phyloP scores from a whole-genome alignment of 2,113 vertebrate species.

The Perca flavescens region DNA sequence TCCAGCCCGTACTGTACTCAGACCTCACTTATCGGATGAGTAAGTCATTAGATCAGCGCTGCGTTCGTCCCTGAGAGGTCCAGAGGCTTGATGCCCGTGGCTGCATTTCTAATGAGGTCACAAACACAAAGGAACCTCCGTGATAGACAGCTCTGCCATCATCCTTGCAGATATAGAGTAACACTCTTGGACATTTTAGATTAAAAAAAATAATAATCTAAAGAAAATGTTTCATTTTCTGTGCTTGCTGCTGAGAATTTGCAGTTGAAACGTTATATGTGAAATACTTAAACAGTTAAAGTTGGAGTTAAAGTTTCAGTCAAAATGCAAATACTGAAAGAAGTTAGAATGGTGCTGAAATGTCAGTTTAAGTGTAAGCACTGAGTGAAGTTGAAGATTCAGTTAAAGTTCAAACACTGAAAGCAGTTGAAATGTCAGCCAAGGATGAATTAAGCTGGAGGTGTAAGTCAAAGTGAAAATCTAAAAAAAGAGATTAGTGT shows the following conservation, averaged over 20 bases:
- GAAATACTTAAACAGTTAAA: background rate
- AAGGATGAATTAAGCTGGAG: background rate
- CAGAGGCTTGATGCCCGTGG: constrained; percentile 16
- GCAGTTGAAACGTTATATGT: background rate
- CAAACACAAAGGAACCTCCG: constrained; percentile 19
- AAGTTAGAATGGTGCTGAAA: background rate
- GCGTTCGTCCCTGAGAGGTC: constrained; percentile 36
- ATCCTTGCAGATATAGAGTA: background rate
- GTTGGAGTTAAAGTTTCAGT: background rate
- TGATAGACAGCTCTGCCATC: constrained; percentile 21
- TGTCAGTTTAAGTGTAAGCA: background rate
- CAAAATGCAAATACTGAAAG: constrained; percentile 2
- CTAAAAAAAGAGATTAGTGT: too few relatives aligned
- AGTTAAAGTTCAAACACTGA: background rate
- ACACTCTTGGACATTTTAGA: background rate
- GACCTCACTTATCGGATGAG: constrained; percentile 48
- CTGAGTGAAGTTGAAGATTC: background rate
- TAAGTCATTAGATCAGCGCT: constrained; percentile 56
- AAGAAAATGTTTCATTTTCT: background rate
- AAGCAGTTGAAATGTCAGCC: background rate
- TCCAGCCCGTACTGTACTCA: background rate
- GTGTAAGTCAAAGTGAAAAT: too few relatives aligned
- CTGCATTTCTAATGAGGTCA: constrained; percentile 55
- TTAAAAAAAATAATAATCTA: background rate
- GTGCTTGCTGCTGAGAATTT: background rate